Percentiles rank a stretch among this genome's conserved stretches.
These are phyloP conservation scores for Tauraco erythrolophus DNA, from an alignment of 2,113 vertebrate species.

Conservation along the genomic window DNA sequence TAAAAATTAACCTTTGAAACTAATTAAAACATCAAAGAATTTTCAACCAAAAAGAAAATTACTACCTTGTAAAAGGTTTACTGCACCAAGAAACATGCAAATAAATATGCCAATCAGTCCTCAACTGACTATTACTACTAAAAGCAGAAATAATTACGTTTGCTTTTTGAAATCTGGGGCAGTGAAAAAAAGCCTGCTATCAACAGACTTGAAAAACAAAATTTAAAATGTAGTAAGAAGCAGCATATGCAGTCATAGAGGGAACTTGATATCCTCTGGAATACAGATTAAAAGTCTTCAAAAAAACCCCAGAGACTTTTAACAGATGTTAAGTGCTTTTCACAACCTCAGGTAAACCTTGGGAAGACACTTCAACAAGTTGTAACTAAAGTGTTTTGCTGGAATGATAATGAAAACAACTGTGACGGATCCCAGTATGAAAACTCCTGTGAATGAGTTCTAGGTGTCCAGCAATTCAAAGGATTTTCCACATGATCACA, in stretches of 20 bases:
- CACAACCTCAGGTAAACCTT: background rate
- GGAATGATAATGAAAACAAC: background rate
- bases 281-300: background rate
- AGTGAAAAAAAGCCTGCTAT: background rate
- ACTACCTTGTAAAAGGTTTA: background rate
- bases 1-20: background rate
- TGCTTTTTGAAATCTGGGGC: background rate
- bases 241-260: background rate
- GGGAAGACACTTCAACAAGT: background rate
- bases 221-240: background rate
- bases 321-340: background rate
- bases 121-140: background rate
- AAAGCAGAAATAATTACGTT: background rate
- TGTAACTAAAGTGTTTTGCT: background rate
- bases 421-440: background rate
- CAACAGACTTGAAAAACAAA: background rate
- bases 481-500: background rate
- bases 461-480: background rate
- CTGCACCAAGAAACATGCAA: background rate
- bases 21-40: background rate
- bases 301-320: background rate
- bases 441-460: background rate
- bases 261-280: background rate
- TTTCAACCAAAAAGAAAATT: background rate
- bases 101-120: background rate